Evolutionary conservation across 2,113 vertebrate genomes (phyloP).

Genomic region (Rafetus swinhoei): DNA sequence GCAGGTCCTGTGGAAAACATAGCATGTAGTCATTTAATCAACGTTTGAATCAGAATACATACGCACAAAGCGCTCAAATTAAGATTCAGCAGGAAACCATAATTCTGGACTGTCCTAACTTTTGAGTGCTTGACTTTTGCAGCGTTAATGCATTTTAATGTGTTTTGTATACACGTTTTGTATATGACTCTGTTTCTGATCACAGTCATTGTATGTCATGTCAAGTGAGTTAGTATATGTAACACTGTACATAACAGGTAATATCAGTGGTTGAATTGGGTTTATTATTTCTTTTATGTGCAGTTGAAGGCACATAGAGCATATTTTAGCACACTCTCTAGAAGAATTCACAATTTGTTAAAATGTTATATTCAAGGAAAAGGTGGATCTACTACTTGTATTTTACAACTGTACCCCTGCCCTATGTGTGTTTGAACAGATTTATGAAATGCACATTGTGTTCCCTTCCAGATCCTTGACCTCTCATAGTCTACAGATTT

Average conservation of each 20-base stretch:
- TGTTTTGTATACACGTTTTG: not conserved
- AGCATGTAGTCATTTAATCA: fast-evolving
- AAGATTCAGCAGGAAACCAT: not conserved
- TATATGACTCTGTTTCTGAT: not conserved
- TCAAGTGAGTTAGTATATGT: not conserved
- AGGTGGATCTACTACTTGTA: not conserved
- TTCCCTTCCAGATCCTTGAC: conserved; percentile 45
- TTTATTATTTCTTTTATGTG: not conserved
- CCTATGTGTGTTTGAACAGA: not conserved
- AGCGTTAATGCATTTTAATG: not conserved
- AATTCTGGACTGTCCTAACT: not conserved
- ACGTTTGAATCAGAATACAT: not conserved
- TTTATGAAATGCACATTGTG: conserved; percentile 37
- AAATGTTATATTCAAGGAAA: conserved; percentile 39
- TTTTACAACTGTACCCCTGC: not conserved
- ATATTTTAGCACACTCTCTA: not conserved
- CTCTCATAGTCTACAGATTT: conserved; percentile 7
- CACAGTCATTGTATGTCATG: not conserved
- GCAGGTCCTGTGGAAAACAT: not conserved
- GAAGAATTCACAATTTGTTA: conserved; percentile 21
- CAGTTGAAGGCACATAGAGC: not conserved
- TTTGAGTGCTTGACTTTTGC: not conserved
- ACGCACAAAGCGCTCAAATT: not conserved
- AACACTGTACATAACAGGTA: not conserved
- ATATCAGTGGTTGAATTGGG: not conserved